Percentiles rank a stretch among this genome's conserved stretches.
Conservation (phyloP, 2,797 vertebrate genomes). For the Chrysolophus pictus region DNA sequence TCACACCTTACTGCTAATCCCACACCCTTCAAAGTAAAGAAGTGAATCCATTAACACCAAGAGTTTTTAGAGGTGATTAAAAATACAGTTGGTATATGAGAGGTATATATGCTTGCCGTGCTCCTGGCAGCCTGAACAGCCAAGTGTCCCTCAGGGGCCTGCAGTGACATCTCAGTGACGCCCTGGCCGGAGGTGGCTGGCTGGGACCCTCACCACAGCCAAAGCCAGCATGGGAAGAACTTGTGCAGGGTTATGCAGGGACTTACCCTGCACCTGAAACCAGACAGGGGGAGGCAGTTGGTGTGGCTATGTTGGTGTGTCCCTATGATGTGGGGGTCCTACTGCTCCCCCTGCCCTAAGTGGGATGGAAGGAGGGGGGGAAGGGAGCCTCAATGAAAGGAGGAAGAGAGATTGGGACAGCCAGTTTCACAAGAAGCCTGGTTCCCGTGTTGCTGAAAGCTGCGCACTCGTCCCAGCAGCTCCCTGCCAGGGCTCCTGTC, state of each 20-base stretch:
- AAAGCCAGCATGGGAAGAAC: neutral
- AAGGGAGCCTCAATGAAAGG: constrained; percentile 2
- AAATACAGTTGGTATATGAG: neutral
- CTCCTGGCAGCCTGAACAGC: neutral
- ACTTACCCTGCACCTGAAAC: neutral
- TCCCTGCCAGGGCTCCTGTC: neutral
- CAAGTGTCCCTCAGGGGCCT: neutral
- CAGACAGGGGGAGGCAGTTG: neutral
- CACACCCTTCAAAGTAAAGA: neutral
- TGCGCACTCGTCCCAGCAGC: neutral
- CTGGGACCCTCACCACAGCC: neutral
- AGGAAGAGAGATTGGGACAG: constrained; percentile 61
- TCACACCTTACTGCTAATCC: neutral
- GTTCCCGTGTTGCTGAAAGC: neutral
- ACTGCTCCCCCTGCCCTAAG: neutral
- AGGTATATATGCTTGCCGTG: neutral
- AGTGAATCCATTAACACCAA: neutral
- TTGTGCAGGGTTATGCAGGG: neutral
- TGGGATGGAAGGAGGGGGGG: neutral
- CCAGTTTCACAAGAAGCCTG: constrained; percentile 5
- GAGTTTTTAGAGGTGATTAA: neutral
- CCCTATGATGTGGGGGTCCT: neutral
- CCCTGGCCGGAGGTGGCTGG: fast-evolving
- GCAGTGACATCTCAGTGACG: fast-evolving
- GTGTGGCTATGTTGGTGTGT: too few relatives aligned